These are phyloP conservation scores for Drosophila parthenogenetica DNA, from an alignment of 2,888 invertebrate species.

Conservation along the genomic window DNA sequence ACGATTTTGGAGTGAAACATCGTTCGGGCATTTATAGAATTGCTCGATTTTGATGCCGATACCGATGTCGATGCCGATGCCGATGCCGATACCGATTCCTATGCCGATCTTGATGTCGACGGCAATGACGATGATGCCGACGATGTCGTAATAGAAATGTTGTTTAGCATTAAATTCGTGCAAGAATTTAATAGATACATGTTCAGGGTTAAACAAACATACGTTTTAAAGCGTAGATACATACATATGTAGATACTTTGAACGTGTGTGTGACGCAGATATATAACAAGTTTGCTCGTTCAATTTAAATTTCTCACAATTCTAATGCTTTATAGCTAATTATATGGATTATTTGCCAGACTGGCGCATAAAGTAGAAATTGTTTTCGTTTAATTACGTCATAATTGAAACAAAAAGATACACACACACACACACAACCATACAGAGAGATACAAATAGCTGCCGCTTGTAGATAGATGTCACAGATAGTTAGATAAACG, in stretches of 20 bases:
- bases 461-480: conserved; percentile 50
- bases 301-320: conserved; percentile 40
- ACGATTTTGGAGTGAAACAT: conserved; percentile 56
- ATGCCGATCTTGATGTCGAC: conserved; percentile 19
- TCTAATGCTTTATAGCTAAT: conserved; percentile 44
- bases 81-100: conserved; percentile 24
- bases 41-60: conserved; percentile 27
- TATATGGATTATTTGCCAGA: conserved; percentile 64
- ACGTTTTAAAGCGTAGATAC: conserved; percentile 15
- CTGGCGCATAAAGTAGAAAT: conserved; percentile 51
- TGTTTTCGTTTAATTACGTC: conserved; percentile 66
- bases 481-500: conserved; percentile 69
- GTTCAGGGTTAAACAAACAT: conserved; percentile 71
- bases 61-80: conserved; percentile 24
- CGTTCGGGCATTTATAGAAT: conserved; percentile 58
- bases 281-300: conserved; percentile 24
- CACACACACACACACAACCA: neutral
- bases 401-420: conserved; percentile 48
- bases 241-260: conserved; percentile 6
- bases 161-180: conserved; percentile 68
- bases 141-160: conserved; percentile 70
- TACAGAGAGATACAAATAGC: conserved; percentile 21
- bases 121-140: conserved; percentile 31
- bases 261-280: conserved; percentile 4
- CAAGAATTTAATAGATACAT: conserved; percentile 59